These are phyloP conservation scores for Apostichopus californicus DNA, from an alignment of 35 echinoderm and acorn worm genomes.

Conservation along the genomic window DNA sequence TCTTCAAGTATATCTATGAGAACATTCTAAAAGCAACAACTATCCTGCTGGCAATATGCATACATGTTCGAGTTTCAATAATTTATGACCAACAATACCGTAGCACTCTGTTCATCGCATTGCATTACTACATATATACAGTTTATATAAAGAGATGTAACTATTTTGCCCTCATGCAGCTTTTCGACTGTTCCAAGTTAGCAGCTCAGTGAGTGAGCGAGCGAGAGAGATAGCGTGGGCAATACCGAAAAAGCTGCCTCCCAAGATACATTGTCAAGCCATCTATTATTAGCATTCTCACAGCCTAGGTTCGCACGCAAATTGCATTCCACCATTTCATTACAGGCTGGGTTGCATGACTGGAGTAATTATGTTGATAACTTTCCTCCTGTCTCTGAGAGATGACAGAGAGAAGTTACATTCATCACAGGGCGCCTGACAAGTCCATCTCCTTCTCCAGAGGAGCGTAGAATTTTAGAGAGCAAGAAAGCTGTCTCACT, in stretches of 20 bases:
- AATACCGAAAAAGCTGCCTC: not conserved
- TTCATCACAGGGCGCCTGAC: conserved; percentile 18
- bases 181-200: too few species aligned
- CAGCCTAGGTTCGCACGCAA: conserved; percentile 7
- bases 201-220: too few species aligned
- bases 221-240: not conserved
- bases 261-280: not conserved
- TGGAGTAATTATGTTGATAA: conserved; percentile 40
- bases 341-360: conserved; percentile 1
- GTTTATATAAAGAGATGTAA: too few species aligned
- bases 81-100: too few species aligned
- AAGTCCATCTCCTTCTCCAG: not conserved
- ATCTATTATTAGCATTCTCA: conserved; percentile 23
- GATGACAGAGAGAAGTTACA: not conserved
- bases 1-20: too few species aligned
- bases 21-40: too few species aligned
- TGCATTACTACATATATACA: too few species aligned
- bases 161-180: too few species aligned
- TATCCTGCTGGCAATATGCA: too few species aligned
- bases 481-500: conserved; percentile 19
- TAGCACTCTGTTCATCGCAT: too few species aligned
- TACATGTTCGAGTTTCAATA: too few species aligned
- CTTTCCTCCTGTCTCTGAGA: not conserved
- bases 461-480: not conserved
- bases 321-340: conserved; percentile 32